Base-by-base conservation (phyloP, 1,140 invertebrate species). In the Philotrypesis tridentata region DNA sequence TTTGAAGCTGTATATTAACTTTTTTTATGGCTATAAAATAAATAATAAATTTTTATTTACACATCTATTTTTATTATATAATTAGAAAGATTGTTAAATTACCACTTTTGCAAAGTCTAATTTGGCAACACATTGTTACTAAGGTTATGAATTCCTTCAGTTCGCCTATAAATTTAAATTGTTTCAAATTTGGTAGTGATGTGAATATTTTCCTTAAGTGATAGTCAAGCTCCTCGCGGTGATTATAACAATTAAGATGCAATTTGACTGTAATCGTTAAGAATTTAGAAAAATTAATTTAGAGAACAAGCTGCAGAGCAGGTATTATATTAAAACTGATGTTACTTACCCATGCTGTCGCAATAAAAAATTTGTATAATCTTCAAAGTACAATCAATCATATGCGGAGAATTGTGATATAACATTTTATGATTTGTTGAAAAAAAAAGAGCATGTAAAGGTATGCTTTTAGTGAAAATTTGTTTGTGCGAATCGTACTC, bases 151-250 rank as follows among this genome's bases (percentile, higher is more conserved):
- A 27, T 27, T 77, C 61, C 65, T 43, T 9, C 1, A 77, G 12
- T 11, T 6, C 21, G 2, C 75, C 75, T 7, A 77, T 0, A 43
- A 68, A 78, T 23, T 78, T 25, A n/a, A 78, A 68, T 29, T 2
- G 11, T 70, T 55, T 27, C 43, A 70, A 68, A 68, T 78, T 78
- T 8, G 76, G 63, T 48, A 78, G 9, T 9, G 37, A 40, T 2
- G 63, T 33, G 27, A 78, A 48, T 4, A 78, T 78, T 78, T 68
- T 67, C n/a, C 75, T 65, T 14, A 77, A 77, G 43, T 77, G 75
- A 77, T 77, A 2, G 17, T 77, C 75, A 25, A 77, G n/a, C 5
- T 5, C 9, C 40, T 77, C 75, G 2, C 63, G 60, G 40, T 67
- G 61, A 67, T 77, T 67, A 33, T 61, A 77, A 9, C 61, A 61